Conservation (phyloP, 2,888 invertebrate genomes). For the Eupithecia subumbrata region DNA sequence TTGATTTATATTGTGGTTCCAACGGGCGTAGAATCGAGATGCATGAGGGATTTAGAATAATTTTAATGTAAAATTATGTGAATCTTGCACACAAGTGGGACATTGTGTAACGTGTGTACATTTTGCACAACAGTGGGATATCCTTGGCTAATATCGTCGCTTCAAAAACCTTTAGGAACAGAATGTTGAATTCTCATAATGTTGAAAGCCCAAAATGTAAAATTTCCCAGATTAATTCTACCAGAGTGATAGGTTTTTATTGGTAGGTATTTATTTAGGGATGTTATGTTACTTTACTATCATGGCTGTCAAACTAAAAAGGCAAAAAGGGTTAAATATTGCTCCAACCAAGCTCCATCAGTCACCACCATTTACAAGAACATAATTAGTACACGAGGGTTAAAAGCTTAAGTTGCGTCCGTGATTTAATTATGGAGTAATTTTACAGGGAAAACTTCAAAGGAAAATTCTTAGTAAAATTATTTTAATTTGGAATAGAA, state of each 20-base stretch:
- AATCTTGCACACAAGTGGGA: background rate
- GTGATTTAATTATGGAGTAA: constrained; percentile 8
- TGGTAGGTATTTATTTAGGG: too few species aligned
- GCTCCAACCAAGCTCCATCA: background rate
- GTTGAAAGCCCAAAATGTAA: too few species aligned
- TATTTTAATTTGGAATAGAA: background rate
- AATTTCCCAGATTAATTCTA: too few species aligned
- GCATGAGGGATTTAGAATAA: background rate
- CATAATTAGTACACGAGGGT: background rate
- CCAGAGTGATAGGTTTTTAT: too few species aligned
- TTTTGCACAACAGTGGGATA: too few species aligned
- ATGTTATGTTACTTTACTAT: too few species aligned
- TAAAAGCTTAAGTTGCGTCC: background rate
- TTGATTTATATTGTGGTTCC: background rate
- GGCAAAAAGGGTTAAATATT: background rate
- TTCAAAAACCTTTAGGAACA: too few species aligned
- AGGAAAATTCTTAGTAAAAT: background rate
- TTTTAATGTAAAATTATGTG: background rate
- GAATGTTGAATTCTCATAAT: too few species aligned
- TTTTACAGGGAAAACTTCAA: background rate
- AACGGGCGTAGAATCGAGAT: background rate
- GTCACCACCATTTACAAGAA: background rate
- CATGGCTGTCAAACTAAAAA: too few species aligned
- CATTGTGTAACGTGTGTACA: too few species aligned
- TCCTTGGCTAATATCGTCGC: too few species aligned